Base-by-base conservation (phyloP, 2,797 vertebrate genomes). In the Crocodylus rhombifer region DNA sequence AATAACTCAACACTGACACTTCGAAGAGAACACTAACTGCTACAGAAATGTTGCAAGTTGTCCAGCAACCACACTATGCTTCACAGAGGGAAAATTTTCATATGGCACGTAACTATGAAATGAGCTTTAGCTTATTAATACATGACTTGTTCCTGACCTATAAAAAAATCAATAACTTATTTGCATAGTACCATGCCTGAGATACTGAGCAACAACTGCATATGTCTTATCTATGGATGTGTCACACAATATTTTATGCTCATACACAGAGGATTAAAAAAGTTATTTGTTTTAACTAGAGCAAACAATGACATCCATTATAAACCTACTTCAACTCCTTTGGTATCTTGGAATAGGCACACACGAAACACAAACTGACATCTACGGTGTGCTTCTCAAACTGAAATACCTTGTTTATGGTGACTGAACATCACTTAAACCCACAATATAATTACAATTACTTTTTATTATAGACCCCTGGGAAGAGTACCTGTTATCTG, bases 291-390 rank as follows among this genome's bases (percentile, higher is more conserved):
- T 98, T 97, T 98, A 97, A 88, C 94, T 93, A 97, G 92, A 97
- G 92, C 97, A 98, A 98, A 98, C 97, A 98, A 58, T 0, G n/a
- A 86, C 81, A 94, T 97, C 98, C 98, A 98, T 98, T 97, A 97
- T 57, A 92, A 92, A 77, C 62, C 94, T 92, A 63, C 86, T 92
- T 94, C 96, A 96, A 74, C 93, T 98, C 94, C 76, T 91, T 86
- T 76, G 94, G 98, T 98, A 98, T 98, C 98, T 97, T 97, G 95
- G 97, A 97, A 97, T 97, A 97, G 95, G 97, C 98, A 98, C 98
- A 97, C 78, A 76, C 97, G 73, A 92, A 95, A 80, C 73, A 81
- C 86, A 90, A 95, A 95, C 75, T 94, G 89, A 94, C 79, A 97
- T 97, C 83, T 82, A 92, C 57, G 1, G 26, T 86, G 76, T 18